phyloP scores from a whole-genome alignment of 2,888 invertebrate species.

The Morpho deidamia region DNA sequence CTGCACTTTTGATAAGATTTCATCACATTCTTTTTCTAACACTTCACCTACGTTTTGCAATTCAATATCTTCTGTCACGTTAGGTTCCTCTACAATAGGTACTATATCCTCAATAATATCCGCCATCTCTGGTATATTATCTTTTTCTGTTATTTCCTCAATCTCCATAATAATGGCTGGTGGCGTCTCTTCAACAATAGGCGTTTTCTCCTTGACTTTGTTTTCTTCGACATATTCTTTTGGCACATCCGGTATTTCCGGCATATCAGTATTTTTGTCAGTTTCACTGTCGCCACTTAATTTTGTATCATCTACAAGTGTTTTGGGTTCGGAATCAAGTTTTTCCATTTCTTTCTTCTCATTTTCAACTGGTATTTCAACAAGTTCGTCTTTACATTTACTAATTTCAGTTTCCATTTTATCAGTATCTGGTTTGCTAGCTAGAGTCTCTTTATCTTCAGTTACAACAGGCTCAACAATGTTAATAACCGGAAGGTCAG shows the following conservation, averaged over 20 bases:
- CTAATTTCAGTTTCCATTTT: slow-evolving; percentile 36
- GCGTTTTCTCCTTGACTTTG: slow-evolving; percentile 21
- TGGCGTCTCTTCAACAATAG: slow-evolving; percentile 39
- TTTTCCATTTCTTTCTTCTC: slow-evolving; percentile 5
- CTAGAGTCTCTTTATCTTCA: slow-evolving; percentile 36
- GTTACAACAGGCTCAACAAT: slow-evolving; percentile 38
- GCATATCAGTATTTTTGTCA: slow-evolving; percentile 12
- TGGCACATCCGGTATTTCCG: slow-evolving; percentile 32
- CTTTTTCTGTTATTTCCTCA: slow-evolving; percentile 53
- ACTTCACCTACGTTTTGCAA: slow-evolving; percentile 61
- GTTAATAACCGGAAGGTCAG: slow-evolving; percentile 36
- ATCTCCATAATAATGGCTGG: slow-evolving; percentile 48
- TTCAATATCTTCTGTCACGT: slow-evolving; percentile 50
- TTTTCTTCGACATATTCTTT: slow-evolving; percentile 36
- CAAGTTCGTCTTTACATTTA: slow-evolving; percentile 27
- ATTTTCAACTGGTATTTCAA: slow-evolving; percentile 7
- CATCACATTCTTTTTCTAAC: slow-evolving; percentile 70
- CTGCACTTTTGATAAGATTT: slow-evolving; percentile 67
- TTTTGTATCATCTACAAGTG: slow-evolving; percentile 3
- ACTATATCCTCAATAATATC: slow-evolving; percentile 52
- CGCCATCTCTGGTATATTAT: slow-evolving; percentile 41
- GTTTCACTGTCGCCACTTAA: background rate
- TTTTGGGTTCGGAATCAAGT: slow-evolving; percentile 12
- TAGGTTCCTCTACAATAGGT: slow-evolving; percentile 60
- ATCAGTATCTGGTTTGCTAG: slow-evolving; percentile 48